Conservation (phyloP, 2,113 vertebrate species). For the Xenopus laevis region DNA sequence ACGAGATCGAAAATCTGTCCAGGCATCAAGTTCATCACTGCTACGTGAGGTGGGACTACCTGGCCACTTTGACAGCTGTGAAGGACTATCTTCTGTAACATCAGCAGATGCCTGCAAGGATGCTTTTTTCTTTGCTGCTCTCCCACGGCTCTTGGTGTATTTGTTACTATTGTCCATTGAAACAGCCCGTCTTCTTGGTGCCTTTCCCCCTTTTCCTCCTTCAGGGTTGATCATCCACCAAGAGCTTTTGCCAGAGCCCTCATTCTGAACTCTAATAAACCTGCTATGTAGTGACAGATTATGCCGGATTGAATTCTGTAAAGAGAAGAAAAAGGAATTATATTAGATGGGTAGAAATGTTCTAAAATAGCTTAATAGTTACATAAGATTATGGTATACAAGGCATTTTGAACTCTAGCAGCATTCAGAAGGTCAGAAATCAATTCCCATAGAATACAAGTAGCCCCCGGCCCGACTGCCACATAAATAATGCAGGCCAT, state of each 20-base stretch:
- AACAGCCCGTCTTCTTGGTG: conserved; percentile 86
- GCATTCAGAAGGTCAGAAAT: too few relatives aligned
- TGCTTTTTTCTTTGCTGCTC: conserved; percentile 95
- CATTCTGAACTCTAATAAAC: conserved; percentile 96
- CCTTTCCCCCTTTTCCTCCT: conserved; percentile 92
- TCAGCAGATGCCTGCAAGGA: conserved; percentile 84
- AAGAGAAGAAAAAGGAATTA: conserved; percentile 51
- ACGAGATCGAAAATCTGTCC: conserved; percentile 96
- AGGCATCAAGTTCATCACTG: conserved; percentile 90
- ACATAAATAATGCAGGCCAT: too few relatives aligned
- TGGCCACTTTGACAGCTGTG: conserved; percentile 87
- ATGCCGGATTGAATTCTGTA: conserved; percentile 96
- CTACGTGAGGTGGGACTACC: conserved; percentile 94
- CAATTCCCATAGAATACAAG: too few relatives aligned
- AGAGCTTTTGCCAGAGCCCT: conserved; percentile 96
- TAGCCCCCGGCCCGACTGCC: too few relatives aligned
- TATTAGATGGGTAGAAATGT: not conserved
- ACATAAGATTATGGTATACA: not conserved
- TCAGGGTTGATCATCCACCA: conserved; percentile 99
- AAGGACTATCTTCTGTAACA: conserved; percentile 71
- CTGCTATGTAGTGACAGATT: conserved; percentile 97
- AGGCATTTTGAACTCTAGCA: too few relatives aligned
- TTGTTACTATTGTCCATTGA: conserved; percentile 99
- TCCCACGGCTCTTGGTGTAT: conserved; percentile 92
- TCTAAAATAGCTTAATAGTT: not conserved